Conservation (phyloP, 53 echinoderm and acorn worm genomes). For the Patiria pectinifera region DNA sequence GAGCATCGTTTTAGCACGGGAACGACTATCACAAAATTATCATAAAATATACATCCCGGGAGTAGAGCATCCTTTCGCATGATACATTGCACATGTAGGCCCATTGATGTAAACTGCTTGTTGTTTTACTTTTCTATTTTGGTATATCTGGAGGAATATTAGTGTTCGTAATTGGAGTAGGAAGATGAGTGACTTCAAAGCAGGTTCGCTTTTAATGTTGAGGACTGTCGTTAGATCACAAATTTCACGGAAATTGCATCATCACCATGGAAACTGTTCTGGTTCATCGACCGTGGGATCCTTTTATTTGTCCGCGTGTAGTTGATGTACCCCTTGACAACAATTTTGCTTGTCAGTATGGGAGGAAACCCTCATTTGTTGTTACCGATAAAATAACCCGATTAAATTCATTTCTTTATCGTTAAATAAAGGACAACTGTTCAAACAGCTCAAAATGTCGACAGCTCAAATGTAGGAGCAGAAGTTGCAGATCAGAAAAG, state of each 20-base stretch:
- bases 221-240: neutral
- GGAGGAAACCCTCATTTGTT: too few relatives aligned
- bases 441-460: too few relatives aligned
- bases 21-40: slow-evolving; percentile 11
- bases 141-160: too few relatives aligned
- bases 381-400: too few relatives aligned
- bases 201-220: neutral
- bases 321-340: neutral
- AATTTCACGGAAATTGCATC: neutral
- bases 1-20: neutral
- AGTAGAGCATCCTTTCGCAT: neutral
- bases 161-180: too few relatives aligned
- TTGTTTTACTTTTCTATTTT: too few relatives aligned
- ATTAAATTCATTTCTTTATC: too few relatives aligned
- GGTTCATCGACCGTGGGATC: neutral
- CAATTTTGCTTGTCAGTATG: neutral
- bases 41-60: slow-evolving; percentile 22
- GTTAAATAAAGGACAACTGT: too few relatives aligned
- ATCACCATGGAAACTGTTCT: neutral
- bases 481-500: too few relatives aligned
- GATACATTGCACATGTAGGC: neutral
- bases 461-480: too few relatives aligned
- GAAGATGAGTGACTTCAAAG: too few relatives aligned
- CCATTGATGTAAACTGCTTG: too few relatives aligned
- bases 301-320: neutral